Percentiles rank a stretch among this genome's conserved stretches.
Conservation (phyloP, 53 echinoderm and acorn worm species). For the Apostichopus leukothele region DNA sequence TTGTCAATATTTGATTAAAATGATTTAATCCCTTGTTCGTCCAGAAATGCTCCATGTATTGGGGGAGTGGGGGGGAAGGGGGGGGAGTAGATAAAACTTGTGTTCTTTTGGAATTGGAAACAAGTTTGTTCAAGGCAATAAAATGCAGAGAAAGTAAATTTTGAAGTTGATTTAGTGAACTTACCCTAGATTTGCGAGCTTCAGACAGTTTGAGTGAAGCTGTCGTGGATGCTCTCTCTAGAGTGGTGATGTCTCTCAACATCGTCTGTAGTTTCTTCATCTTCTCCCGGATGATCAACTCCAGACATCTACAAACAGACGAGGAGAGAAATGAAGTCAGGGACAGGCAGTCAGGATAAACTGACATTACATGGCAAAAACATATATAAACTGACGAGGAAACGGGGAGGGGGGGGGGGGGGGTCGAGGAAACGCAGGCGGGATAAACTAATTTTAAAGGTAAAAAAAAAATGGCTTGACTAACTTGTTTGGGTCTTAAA, state of each 20-base stretch:
- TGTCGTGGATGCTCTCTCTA: constrained; percentile 76
- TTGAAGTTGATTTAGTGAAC: background rate
- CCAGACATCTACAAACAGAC: constrained; percentile 68
- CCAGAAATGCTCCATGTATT: too few relatives aligned
- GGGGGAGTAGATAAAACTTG: too few relatives aligned
- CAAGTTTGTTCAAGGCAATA: too few relatives aligned
- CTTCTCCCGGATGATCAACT: constrained; percentile 91
- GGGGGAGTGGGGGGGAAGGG: too few relatives aligned
- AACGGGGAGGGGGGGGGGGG: background rate
- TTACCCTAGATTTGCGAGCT: constrained; percentile 76
- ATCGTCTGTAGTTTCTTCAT: constrained; percentile 70
- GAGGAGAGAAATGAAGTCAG: background rate
- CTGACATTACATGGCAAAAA: background rate
- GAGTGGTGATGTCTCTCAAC: constrained; percentile 77
- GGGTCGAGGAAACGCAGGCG: background rate
- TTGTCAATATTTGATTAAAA: too few relatives aligned
- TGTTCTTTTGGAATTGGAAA: too few relatives aligned
- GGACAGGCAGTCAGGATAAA: background rate
- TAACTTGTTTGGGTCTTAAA: too few relatives aligned
- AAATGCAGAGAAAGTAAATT: too few relatives aligned
- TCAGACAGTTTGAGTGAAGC: constrained; percentile 86
- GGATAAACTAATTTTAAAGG: too few relatives aligned
- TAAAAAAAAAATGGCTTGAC: too few relatives aligned
- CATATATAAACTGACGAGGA: constrained; percentile 53
- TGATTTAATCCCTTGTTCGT: too few relatives aligned